Base-by-base conservation (phyloP, 2,113 vertebrate species). In the Lates calcarifer region DNA sequence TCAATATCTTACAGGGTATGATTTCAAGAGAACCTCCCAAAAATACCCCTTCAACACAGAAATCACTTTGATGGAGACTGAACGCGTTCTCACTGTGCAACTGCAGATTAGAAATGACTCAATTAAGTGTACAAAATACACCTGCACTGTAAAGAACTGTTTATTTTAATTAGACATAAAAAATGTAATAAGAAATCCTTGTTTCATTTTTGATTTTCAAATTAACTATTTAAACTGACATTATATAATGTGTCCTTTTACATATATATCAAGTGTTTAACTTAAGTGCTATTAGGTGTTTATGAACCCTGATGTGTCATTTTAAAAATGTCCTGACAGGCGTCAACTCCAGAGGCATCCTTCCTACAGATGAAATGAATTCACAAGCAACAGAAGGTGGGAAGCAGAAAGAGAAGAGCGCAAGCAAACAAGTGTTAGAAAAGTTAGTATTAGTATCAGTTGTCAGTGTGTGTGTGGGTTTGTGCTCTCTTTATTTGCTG, bases 401-500 rank as follows among this genome's bases (percentile, higher is more conserved):
- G 13, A 77, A 41, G 67, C 62, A 79, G 26, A 5, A 55, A 70
- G 33, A 62, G 51, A 65, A 49, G 1, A 67, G 76, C 15, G 69
- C 61, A 61, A 53, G 35, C 20, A 28, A 0, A 0, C 15, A 29
- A 49, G n/a, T 2, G 39, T 86, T 79, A 69, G 64, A 31, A 33
- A 72, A 29, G 75, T 88, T 87, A 76, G 85, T 47, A 14, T 1
- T 2, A 7, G 10, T 28, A 6, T 35, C 26, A 51, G 49, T 4
- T 45, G 20, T 37, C 20, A 58, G 28, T 65, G 20, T 35, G 47
- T n/a, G 18, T 35, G 51, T 47, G 6, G 4, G 24, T 53, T 55
- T 95, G 90, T 95, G 96, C 95, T 96, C 95, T 97, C 95, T 31
- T 61, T 33, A 47, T 20, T 57, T 7, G 2, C 26, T 43, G 58